Base-by-base conservation (phyloP, 2,797 vertebrate species). In the Mormyrops boulengeri region DNA sequence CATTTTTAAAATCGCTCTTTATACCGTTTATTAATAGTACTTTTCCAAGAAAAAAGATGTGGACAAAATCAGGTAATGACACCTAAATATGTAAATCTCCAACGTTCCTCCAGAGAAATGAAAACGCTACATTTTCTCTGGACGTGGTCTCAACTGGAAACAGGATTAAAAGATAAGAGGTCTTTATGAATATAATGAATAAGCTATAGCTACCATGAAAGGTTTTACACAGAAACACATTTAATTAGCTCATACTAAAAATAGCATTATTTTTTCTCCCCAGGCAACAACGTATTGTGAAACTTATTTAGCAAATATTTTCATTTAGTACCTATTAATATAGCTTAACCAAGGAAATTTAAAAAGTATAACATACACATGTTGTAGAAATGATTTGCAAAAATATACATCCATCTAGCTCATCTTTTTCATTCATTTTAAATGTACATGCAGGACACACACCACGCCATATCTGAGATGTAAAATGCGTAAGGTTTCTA, bases 111-210 rank as follows among this genome's bases (percentile, higher is more conserved):
- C 77, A 47, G 77, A 82, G 77, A 82, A n/a, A 82, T 47, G 8
- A 47, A 47, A 82, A 82, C 7, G 0, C 5, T 82, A 47, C 17
- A 82, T 82, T 82, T 82, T 82, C 77, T 47, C 41, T 82, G 77
- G 77, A 47, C 77, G 17, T 82, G 77, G 41, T 30, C 77, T 82
- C 17, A 30, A 47, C 77, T 82, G 38, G 38, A 47, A 82, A 82
- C 77, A 82, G 19, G 77, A 82, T 82, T 47, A 9, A 44, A 80
- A 41, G 77, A 82, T 82, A 57, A 19, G 17, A 47, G 30, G 41
- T 41, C 77, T 47, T 82, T 9, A 82, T 82, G 38, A 82, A 82
- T 82, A n/a, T 47, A 85, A 30, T 85, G 82, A 85, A 85, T 52
- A 85, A 82, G 7, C 17, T 82, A 82, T 82, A 82, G 73, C 73